phyloP scores from a whole-genome alignment of 2,113 vertebrate genomes.

The Climacteris rufus region DNA sequence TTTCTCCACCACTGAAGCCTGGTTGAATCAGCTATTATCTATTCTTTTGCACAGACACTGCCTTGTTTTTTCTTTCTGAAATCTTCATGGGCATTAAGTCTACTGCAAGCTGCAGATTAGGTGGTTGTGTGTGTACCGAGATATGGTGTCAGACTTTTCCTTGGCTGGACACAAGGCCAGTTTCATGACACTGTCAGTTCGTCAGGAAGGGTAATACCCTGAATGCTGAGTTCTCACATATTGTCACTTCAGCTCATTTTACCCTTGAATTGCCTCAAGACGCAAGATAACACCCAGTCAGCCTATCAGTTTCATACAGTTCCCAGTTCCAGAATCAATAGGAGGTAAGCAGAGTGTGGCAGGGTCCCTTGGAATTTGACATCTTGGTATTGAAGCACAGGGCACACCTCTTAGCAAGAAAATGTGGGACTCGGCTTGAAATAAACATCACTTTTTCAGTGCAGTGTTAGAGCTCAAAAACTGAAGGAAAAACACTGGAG shows the following conservation, averaged over 20 bases:
- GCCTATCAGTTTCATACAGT: not conserved
- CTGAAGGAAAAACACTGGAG: not conserved
- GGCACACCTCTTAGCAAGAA: not conserved
- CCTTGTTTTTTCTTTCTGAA: not conserved
- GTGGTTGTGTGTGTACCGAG: not conserved
- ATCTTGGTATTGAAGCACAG: not conserved
- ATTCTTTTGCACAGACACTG: not conserved
- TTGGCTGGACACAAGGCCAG: not conserved
- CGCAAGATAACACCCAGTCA: not conserved
- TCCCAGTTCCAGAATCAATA: not conserved
- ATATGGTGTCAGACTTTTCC: not conserved
- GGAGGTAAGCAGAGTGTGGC: not conserved
- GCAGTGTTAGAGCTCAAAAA: not conserved
- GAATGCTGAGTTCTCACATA: not conserved
- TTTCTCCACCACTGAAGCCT: not conserved
- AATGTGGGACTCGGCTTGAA: not conserved
- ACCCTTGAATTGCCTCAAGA: not conserved
- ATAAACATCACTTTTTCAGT: not conserved
- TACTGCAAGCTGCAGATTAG: not conserved
- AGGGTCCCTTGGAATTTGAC: not conserved
- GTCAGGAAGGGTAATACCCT: not conserved
- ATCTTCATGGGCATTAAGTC: not conserved
- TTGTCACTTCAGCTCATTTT: not conserved
- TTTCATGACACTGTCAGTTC: not conserved
- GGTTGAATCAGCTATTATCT: constrained; percentile 8